Evolutionary conservation across 92 coral and sea anemone species (phyloP).

Genomic region (Anthopleura xanthogrammica): DNA sequence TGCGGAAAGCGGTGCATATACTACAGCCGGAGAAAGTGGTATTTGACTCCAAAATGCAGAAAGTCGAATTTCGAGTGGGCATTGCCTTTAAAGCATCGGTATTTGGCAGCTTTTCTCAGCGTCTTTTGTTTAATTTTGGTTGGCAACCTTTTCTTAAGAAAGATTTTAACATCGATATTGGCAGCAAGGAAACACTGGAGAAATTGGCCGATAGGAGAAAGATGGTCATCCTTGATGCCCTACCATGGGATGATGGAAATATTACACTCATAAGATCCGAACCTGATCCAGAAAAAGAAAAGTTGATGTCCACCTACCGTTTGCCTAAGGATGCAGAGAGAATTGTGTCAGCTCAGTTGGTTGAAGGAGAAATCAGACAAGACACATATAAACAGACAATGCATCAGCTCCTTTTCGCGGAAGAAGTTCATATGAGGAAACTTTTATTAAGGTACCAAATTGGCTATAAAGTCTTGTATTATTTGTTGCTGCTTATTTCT

Average conservation of each 20-base stretch:
- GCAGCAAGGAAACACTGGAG: conserved; percentile 9
- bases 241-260: not conserved
- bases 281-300: conserved; percentile 15
- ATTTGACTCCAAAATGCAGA: not conserved
- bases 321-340: conserved; percentile 48
- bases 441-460: conserved; percentile 55
- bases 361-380: conserved; percentile 2
- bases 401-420: conserved; percentile 73
- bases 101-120: conserved; percentile 68
- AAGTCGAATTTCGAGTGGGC: conserved; percentile 16
- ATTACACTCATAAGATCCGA: conserved; percentile 8
- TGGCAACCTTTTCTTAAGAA: conserved; percentile 46
- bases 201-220: conserved; percentile 9
- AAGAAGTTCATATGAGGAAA: conserved; percentile 68
- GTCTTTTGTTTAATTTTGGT: conserved; percentile 70
- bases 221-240: not conserved
- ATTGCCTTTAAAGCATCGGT: conserved; percentile 46
- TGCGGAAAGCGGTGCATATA: not conserved
- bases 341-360: conserved; percentile 34
- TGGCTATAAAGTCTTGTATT: no score
- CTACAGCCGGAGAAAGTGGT: not conserved
- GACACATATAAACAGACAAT: conserved; percentile 46
- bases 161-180: conserved; percentile 61
- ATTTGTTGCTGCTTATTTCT: no score
- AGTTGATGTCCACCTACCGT: conserved; percentile 32